A percentile compares a stretch with the other conserved stretches of the same genome.
These are phyloP conservation scores for Bergia sp. DNA, from an alignment of 92 coral and sea anemone genomes.

Conservation along the genomic window DNA sequence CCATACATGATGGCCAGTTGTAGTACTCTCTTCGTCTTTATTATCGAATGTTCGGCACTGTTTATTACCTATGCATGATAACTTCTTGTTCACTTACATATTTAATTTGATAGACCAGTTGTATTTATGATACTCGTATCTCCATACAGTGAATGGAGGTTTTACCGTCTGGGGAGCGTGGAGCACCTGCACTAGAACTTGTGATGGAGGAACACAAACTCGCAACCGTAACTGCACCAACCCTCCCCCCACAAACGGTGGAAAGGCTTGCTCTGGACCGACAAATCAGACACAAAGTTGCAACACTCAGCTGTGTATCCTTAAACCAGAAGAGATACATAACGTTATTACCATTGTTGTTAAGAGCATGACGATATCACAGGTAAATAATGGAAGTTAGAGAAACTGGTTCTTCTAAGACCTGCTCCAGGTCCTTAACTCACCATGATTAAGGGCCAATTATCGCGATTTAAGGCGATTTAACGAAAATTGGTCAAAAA, in stretches of 20 bases:
- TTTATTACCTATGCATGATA: too few relatives aligned
- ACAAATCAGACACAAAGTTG: conserved; percentile 5
- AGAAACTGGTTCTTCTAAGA: too few relatives aligned
- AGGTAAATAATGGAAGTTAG: not conserved
- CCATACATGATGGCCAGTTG: too few relatives aligned
- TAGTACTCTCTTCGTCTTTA: too few relatives aligned
- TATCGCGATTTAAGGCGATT: too few relatives aligned
- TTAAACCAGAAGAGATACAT: not conserved
- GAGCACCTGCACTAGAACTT: conserved; percentile 16
- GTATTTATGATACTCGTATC: not conserved
- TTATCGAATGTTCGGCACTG: too few relatives aligned
- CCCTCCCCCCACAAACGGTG: conserved; percentile 42
- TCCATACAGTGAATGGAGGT: conserved; percentile 8
- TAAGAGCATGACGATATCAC: conserved; percentile 20
- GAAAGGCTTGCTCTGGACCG: conserved; percentile 18
- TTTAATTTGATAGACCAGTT: too few relatives aligned
- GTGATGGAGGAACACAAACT: conserved; percentile 25
- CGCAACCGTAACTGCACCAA: conserved; percentile 36
- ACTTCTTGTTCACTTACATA: too few relatives aligned
- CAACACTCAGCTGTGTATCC: conserved; percentile 15
- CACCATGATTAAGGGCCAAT: too few relatives aligned
- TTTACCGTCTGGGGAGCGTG: conserved; percentile 28
- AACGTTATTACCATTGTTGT: conserved; percentile 18
- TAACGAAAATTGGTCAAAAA: too few relatives aligned
- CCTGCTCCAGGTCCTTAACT: too few relatives aligned